These are phyloP conservation scores for Anableps anableps DNA, from an alignment of 2,797 vertebrate genomes.

Conservation along the genomic window DNA sequence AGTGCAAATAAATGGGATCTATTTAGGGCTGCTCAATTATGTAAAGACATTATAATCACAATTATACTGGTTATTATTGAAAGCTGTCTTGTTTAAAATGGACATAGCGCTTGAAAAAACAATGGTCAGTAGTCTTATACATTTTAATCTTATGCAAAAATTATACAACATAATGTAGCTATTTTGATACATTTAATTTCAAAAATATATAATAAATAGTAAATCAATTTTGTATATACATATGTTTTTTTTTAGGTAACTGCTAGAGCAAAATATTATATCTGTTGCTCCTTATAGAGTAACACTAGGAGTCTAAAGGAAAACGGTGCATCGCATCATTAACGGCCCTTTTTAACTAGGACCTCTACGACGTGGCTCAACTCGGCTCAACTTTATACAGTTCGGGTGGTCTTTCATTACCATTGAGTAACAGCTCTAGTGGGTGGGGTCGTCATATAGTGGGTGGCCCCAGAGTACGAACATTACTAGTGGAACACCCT, in stretches of 20 bases:
- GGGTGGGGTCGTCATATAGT: not conserved
- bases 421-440: not conserved
- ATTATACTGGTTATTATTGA: not conserved
- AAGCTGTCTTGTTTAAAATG: not conserved
- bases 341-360: not conserved
- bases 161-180: not conserved
- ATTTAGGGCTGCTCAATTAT: not conserved
- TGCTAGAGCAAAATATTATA: not conserved
- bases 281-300: not conserved
- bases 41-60: not conserved
- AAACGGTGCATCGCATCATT: too few relatives aligned
- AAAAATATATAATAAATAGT: not conserved
- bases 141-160: not conserved
- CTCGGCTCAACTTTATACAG: not conserved
- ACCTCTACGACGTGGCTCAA: not conserved
- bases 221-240: not conserved
- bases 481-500: not conserved
- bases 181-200: not conserved
- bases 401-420: not conserved
- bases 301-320: too few relatives aligned
- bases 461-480: not conserved
- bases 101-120: not conserved
- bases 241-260: not conserved
- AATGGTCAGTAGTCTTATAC: not conserved
- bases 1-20: not conserved